These are phyloP conservation scores for Cossypha caffra DNA, from an alignment of 2,797 vertebrate genomes.

Conservation along the genomic window DNA sequence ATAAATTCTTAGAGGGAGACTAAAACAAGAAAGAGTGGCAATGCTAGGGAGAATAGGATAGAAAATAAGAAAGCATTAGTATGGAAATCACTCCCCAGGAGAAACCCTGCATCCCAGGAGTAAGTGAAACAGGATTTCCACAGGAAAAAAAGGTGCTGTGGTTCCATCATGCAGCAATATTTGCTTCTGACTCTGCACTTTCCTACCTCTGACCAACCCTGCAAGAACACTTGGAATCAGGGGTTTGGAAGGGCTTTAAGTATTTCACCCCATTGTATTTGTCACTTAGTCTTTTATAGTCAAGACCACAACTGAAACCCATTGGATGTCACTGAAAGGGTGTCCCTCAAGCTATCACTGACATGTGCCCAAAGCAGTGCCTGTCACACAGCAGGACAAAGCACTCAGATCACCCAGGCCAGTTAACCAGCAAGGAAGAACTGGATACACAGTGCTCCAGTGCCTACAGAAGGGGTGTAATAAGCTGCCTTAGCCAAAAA, in stretches of 20 bases:
- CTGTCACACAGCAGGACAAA: not conserved
- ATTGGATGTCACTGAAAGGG: not conserved
- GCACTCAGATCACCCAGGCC: not conserved
- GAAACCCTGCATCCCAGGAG: not conserved
- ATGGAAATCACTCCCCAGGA: not conserved
- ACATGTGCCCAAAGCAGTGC: not conserved
- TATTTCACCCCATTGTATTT: not conserved
- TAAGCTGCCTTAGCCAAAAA: not conserved
- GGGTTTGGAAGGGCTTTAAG: not conserved
- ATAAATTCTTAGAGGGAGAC: not conserved
- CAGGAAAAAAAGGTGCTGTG: not conserved
- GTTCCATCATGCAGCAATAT: not conserved
- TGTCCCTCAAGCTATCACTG: not conserved
- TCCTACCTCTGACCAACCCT: not conserved
- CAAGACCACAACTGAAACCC: not conserved
- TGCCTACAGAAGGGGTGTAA: not conserved
- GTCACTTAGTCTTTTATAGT: not conserved
- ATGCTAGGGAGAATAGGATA: not conserved
- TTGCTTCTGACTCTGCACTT: not conserved
- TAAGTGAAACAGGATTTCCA: not conserved
- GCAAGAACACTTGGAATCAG: not conserved
- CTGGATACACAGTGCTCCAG: not conserved
- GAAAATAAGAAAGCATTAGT: not conserved
- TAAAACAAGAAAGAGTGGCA: not conserved
- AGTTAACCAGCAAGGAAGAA: not conserved